phyloP scores from a whole-genome alignment of 2,797 vertebrate genomes.

The Numenius phaeopus region DNA sequence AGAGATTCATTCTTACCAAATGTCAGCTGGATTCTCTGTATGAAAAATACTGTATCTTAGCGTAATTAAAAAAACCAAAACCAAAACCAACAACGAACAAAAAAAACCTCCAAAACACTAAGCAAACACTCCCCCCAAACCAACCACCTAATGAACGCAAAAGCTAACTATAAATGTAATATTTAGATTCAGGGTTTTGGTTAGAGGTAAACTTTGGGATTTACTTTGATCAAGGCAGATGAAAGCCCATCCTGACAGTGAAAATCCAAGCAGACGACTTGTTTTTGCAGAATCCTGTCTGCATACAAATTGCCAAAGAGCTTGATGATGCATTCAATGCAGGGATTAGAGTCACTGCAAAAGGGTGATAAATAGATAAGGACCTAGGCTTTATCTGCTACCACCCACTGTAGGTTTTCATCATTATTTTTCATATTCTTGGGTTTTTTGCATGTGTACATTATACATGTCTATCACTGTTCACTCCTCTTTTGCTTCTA shows the following conservation, averaged over 20 bases:
- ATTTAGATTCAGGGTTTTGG: neutral
- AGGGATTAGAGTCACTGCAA: neutral
- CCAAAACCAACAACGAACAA: neutral
- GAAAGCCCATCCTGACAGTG: neutral
- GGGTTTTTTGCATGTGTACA: neutral
- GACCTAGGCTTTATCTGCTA: neutral
- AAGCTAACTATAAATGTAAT: neutral
- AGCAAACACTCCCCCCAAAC: neutral
- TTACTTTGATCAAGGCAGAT: conserved; percentile 23
- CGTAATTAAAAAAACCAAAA: neutral
- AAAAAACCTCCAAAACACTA: neutral
- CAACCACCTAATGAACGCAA: neutral
- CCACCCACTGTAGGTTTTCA: neutral
- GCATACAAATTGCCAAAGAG: neutral
- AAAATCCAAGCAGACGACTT: neutral
- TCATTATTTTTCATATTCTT: neutral
- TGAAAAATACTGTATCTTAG: neutral
- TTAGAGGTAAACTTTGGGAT: neutral
- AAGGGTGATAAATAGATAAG: conserved; percentile 6
- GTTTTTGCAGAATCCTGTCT: neutral
- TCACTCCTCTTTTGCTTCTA: neutral
- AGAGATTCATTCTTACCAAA: neutral
- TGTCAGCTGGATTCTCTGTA: neutral
- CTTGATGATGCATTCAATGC: neutral
- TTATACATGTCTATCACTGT: neutral